Conservation (phyloP, 2,888 invertebrate genomes). For the Loripinus fragilis region DNA sequence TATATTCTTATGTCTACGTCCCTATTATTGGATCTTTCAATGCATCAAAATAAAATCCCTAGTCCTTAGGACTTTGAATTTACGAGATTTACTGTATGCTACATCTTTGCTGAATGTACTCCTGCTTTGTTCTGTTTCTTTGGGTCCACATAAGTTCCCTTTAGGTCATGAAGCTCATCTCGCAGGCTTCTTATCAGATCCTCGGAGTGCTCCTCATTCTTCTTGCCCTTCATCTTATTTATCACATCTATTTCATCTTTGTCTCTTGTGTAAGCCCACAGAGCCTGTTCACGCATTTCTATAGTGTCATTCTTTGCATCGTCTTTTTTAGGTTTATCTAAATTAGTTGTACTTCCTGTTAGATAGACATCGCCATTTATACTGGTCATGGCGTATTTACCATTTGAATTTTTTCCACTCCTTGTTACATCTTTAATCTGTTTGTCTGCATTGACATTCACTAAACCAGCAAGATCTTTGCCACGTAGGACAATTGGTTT, state of each 20-base stretch:
- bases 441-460: constrained; percentile 11
- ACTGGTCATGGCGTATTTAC: constrained; percentile 27
- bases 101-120: neutral
- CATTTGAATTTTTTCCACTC: neutral
- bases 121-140: neutral
- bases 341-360: constrained; percentile 33
- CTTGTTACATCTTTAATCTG: neutral
- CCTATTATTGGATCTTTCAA: too few relatives aligned
- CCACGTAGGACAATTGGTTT: constrained; percentile 50
- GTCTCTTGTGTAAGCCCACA: constrained; percentile 12
- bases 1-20: too few relatives aligned
- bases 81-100: neutral
- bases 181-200: constrained; percentile 39
- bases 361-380: constrained; percentile 31
- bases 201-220: constrained; percentile 30
- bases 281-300: constrained; percentile 27
- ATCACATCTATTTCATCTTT: constrained; percentile 39
- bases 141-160: neutral
- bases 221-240: constrained; percentile 18
- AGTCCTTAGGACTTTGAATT: too few relatives aligned
- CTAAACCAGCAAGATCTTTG: constrained; percentile 24
- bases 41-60: too few relatives aligned
- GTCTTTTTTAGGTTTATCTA: constrained; percentile 18
- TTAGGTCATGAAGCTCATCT: constrained; percentile 36
- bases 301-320: neutral